Evolutionary conservation across 2,113 vertebrate genomes (phyloP).

Genomic region (Python bivittatus): DNA sequence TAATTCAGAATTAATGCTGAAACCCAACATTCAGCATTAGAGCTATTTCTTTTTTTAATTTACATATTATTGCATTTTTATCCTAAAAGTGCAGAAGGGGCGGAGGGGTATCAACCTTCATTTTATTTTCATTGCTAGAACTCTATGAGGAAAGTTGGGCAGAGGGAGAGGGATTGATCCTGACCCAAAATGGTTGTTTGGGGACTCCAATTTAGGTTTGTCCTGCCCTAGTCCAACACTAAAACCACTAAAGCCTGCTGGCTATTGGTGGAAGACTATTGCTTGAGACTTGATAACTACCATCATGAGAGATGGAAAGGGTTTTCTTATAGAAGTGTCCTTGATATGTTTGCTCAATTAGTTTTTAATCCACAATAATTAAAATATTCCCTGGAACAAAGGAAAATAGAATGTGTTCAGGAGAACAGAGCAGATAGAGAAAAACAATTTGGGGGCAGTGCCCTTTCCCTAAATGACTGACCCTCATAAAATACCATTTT

Average conservation of each 20-base stretch:
- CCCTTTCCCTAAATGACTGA: neutral
- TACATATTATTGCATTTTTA: neutral
- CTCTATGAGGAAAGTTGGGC: neutral
- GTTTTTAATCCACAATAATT: neutral
- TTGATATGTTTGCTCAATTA: neutral
- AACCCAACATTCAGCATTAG: neutral
- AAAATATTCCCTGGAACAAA: neutral
- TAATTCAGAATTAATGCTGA: neutral
- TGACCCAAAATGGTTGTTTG: neutral
- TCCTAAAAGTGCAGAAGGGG: neutral
- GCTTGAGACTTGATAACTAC: neutral
- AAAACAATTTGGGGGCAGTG: neutral
- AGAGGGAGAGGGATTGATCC: neutral
- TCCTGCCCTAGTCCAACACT: neutral
- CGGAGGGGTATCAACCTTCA: neutral
- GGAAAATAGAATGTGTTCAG: neutral
- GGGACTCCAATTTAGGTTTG: neutral
- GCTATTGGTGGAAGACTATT: neutral
- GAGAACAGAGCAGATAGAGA: neutral
- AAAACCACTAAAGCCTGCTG: neutral
- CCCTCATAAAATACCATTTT: neutral
- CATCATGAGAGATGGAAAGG: neutral
- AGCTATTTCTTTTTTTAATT: neutral
- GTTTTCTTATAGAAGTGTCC: neutral
- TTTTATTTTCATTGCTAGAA: neutral